Evolutionary conservation across 2,888 invertebrate genomes (phyloP).

Genomic region (Volucella zonaria): DNA sequence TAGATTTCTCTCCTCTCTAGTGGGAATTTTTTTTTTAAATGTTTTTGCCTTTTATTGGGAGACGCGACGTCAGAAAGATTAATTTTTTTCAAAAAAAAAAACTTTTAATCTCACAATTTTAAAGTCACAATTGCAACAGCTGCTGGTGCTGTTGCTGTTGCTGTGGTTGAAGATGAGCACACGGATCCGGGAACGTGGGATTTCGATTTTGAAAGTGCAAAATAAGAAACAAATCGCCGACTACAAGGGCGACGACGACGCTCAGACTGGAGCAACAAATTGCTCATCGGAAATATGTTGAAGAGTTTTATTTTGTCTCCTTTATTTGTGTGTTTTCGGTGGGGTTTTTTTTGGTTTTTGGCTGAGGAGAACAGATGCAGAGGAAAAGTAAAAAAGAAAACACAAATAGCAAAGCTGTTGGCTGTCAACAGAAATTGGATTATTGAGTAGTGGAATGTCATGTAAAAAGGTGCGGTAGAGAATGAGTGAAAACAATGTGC

Average conservation of each 20-base stretch:
- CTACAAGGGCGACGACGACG: background rate
- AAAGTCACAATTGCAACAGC: constrained; percentile 7
- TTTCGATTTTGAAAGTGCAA: background rate
- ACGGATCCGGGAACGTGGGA: background rate
- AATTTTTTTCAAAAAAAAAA: constrained; percentile 6
- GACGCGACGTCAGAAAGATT: constrained; percentile 63
- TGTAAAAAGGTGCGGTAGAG: constrained; percentile 27
- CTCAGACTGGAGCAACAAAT: constrained; percentile 63
- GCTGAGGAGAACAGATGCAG: constrained; percentile 28
- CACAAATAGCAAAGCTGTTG: constrained; percentile 32
- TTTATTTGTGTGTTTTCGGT: constrained; percentile 5
- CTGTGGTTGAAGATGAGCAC: constrained; percentile 10
- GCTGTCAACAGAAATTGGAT: constrained; percentile 47
- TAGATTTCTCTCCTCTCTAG: constrained; percentile 41
- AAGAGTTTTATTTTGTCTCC: constrained; percentile 13
- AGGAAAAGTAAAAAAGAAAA: constrained; percentile 43
- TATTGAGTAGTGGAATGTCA: constrained; percentile 63
- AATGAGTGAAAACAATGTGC: constrained; percentile 39
- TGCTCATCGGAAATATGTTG: constrained; percentile 42
- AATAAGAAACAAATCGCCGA: constrained; percentile 26
- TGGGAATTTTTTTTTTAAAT: constrained; percentile 12
- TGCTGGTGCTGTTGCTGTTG: background rate
- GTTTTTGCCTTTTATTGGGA: background rate
- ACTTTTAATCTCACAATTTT: too few relatives aligned
- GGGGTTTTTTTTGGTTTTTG: constrained; percentile 22